Evolutionary conservation across 2,113 vertebrate genomes (phyloP).

Genomic region (Toxostoma redivivum): DNA sequence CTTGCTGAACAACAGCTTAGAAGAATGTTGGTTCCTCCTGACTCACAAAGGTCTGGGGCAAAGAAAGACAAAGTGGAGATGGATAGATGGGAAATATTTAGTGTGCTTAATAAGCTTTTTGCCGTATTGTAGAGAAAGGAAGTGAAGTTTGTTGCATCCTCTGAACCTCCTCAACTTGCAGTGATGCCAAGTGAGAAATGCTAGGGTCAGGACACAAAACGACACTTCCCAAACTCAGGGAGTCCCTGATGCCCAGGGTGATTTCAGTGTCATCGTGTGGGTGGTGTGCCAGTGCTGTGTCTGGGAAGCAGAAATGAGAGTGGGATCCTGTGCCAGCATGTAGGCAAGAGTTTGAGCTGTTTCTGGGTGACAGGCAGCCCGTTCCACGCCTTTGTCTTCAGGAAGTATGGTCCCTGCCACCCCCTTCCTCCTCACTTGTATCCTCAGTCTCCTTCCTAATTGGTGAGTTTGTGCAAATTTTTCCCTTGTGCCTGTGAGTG

Average conservation of each 20-base stretch:
- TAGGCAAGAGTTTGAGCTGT: not conserved
- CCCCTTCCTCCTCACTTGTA: not conserved
- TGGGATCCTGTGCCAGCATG: not conserved
- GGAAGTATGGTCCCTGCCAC: not conserved
- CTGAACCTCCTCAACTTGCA: not conserved
- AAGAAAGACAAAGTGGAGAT: not conserved
- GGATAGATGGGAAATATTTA: not conserved
- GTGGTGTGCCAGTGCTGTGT: not conserved
- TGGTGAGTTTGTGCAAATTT: not conserved
- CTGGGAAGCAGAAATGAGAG: not conserved
- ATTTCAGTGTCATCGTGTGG: not conserved
- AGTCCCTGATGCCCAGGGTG: not conserved
- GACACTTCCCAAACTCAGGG: not conserved
- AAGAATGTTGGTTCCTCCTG: not conserved
- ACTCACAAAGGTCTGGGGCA: accelerated
- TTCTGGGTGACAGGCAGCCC: not conserved
- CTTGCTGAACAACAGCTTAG: not conserved
- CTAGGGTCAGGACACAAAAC: not conserved
- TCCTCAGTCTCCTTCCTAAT: not conserved
- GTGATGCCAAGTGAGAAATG: not conserved
- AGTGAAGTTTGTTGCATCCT: not conserved
- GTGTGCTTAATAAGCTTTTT: not conserved
- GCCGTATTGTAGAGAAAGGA: not conserved
- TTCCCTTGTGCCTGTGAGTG: not conserved
- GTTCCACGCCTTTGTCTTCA: not conserved